Base-by-base conservation (phyloP, 1,140 invertebrate species). In the Drosophila funebris region DNA sequence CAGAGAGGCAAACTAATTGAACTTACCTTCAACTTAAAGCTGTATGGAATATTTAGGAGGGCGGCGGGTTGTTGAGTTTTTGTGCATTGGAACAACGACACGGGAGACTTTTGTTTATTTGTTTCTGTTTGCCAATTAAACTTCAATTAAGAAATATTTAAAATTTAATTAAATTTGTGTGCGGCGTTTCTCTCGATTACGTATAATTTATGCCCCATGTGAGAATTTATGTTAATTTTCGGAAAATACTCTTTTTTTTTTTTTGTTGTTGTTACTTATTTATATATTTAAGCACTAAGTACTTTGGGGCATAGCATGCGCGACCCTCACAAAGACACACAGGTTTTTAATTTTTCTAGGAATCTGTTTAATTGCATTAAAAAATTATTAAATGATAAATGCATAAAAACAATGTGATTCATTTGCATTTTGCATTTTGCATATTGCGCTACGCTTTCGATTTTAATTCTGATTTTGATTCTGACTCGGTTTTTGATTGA, bases 111-210 rank as follows among this genome's bases (percentile, higher is more conserved):
- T 78, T 41, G 44, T 24, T 36, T 53, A 36, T 33, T 18, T 66
- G 39, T 27, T 27, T n/a, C 41, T 22, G 50, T 50, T 27, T 24
- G 27, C 66, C 58, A 71, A 80, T 87, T 87, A 76, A 37, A 50
- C 76, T 88, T 78, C 67, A 83, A 87, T 87, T 87, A 79, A 87
- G 64, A 78, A 78, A 66, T 88, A 83, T 82, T 88, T 82, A 79
- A 73, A 73, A 78, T 56, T 72, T 82, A 78, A 82, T 72, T 83
- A 68, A 79, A 67, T 79, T 85, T 76, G 41, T 64, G 54, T 81
- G 54, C 67, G 58, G 48, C 58, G 50, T 8, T 31, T 31, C 29
- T 14, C 36, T 39, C 36, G 36, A 39, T 39, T 39, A 43, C 8
- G 16, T 43, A 20, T 16, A 16, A 50, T 50, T 66, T 64, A 72